Conservation (phyloP, 2,888 invertebrate genomes). For the Sycophila texana region DNA sequence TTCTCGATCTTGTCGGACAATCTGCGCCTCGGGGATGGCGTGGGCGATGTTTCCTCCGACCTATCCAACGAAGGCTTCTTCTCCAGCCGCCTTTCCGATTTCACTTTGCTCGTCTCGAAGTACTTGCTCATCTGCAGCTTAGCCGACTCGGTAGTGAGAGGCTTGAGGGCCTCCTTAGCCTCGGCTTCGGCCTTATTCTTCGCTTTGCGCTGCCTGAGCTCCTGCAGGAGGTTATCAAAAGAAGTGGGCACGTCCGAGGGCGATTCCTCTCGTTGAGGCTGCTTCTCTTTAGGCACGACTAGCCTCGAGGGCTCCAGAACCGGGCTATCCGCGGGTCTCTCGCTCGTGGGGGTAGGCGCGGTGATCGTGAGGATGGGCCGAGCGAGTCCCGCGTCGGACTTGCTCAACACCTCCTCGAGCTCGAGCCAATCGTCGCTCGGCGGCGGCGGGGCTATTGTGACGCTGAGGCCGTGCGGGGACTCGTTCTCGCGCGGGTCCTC, state of each 20-base stretch:
- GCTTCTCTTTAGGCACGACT: constrained; percentile 59
- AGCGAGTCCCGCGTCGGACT: neutral
- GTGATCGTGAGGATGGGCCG: constrained; percentile 63
- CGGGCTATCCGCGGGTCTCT: constrained; percentile 58
- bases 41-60: too few relatives aligned
- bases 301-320: constrained; percentile 59
- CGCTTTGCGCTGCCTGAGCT: constrained; percentile 67
- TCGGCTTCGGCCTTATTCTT: constrained; percentile 62
- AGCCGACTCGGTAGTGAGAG: constrained; percentile 69
- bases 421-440: constrained; percentile 25
- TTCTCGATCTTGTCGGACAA: neutral
- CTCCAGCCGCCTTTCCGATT: constrained; percentile 35
- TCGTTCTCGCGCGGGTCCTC: constrained; percentile 49
- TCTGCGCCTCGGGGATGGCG: too few relatives aligned
- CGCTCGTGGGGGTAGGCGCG: constrained; percentile 67
- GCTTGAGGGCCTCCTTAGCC: constrained; percentile 64
- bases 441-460: constrained; percentile 27
- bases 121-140: constrained; percentile 69
- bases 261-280: constrained; percentile 21
- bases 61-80: neutral
- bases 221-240: constrained; percentile 67
- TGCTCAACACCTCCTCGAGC: constrained; percentile 38
- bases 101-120: constrained; percentile 58
- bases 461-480: constrained; percentile 10
- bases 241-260: constrained; percentile 57